Conservation (phyloP, 1,140 invertebrate species). For the Ceratosolen solmsi region DNA sequence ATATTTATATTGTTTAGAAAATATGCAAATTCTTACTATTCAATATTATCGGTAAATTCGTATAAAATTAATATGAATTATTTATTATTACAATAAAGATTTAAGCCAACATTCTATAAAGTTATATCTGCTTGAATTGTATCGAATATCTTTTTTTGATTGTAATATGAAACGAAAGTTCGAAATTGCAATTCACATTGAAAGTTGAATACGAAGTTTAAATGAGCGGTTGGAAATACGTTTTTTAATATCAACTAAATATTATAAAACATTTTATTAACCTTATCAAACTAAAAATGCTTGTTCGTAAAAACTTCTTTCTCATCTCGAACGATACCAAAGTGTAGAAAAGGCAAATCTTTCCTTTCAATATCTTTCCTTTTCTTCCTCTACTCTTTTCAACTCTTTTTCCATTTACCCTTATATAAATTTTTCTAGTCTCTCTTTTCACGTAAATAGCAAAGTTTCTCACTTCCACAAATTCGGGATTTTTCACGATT, state of each 20-base stretch:
- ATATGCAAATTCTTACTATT: no score
- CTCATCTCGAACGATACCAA: slow-evolving; percentile 1
- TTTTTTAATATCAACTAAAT: not conserved
- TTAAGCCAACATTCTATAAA: no score
- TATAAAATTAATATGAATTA: no score
- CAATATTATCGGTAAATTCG: no score
- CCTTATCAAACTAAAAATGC: not conserved
- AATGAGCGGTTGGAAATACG: not conserved
- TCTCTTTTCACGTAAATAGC: slow-evolving; percentile 13
- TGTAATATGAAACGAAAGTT: not conserved
- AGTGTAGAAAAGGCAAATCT: slow-evolving; percentile 26
- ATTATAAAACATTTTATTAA: not conserved
- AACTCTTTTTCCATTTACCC: not conserved
- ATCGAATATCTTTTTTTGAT: not conserved
- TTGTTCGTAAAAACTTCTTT: not conserved
- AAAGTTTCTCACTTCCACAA: slow-evolving; percentile 22
- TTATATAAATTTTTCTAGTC: slow-evolving; percentile 7
- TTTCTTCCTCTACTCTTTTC: slow-evolving; percentile 30
- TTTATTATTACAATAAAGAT: no score
- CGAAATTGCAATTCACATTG: not conserved
- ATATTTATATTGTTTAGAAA: no score
- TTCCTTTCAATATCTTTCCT: slow-evolving; percentile 38
- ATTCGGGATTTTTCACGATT: slow-evolving; percentile 10
- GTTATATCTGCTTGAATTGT: no score
- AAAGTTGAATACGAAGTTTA: not conserved